Evolutionary conservation across 2,888 invertebrate genomes (phyloP).

Genomic region (Sphaerolaimus hirsutus): DNA sequence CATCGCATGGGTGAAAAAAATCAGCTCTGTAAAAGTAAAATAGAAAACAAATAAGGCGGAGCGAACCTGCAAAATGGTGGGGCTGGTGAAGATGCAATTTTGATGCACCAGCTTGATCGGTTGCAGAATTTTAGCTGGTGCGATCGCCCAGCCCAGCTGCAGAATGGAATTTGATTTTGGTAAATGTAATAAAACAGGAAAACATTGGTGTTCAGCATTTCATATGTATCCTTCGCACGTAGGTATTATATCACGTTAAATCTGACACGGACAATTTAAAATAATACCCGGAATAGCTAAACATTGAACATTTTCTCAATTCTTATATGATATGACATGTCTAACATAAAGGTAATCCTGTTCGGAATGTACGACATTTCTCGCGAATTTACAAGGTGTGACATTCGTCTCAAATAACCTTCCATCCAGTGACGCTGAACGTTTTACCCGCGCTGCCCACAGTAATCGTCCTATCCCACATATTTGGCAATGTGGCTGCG

Average conservation of each 20-base stretch:
- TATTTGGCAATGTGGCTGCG: slow-evolving; percentile 59
- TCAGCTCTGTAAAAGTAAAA: slow-evolving; percentile 6
- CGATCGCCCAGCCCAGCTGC: slow-evolving; percentile 74
- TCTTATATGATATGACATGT: no score
- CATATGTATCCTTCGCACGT: no score
- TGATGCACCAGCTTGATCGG: slow-evolving; percentile 69
- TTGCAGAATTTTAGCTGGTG: slow-evolving; percentile 49
- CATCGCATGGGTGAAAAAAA: no score
- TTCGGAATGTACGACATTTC: no score
- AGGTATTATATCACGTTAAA: no score
- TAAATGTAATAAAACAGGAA: no score
- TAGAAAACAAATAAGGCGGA: slow-evolving; percentile 1
- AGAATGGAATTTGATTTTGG: not conserved
- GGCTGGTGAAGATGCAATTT: slow-evolving; percentile 70
- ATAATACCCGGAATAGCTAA: no score
- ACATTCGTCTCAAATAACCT: slow-evolving; percentile 23
- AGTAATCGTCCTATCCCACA: slow-evolving; percentile 93
- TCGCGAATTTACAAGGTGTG: no score
- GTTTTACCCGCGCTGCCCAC: slow-evolving; percentile 93
- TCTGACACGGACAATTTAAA: no score
- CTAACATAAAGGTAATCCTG: no score
- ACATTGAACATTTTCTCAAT: no score
- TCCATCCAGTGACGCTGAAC: slow-evolving; percentile 92
- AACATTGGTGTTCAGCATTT: no score
- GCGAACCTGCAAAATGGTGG: slow-evolving; percentile 50